phyloP scores from a whole-genome alignment of 2,888 invertebrate genomes.

The Itoplectis maculator region DNA sequence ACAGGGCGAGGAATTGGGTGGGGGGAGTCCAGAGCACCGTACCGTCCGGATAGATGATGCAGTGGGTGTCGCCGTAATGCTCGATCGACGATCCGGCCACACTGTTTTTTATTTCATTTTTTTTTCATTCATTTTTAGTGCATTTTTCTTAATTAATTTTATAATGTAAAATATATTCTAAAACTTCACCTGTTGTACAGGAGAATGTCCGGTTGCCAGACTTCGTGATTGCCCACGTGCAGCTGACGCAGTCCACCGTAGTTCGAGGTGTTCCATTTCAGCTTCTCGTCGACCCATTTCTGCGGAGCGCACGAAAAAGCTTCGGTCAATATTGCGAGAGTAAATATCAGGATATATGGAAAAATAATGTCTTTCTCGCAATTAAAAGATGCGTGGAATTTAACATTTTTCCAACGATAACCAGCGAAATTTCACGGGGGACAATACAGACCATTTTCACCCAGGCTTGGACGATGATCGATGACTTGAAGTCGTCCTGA shows the following conservation, averaged over 20 bases:
- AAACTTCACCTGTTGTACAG: slow-evolving; percentile 88
- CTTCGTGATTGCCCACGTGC: slow-evolving; percentile 89
- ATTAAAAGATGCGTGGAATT: too few relatives aligned
- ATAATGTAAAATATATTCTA: slow-evolving; percentile 42
- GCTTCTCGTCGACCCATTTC: slow-evolving; percentile 91
- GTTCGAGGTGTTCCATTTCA: slow-evolving; percentile 89
- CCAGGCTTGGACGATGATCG: slow-evolving; percentile 87
- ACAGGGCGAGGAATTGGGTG: slow-evolving; percentile 88
- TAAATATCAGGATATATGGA: too few relatives aligned
- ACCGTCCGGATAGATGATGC: slow-evolving; percentile 85
- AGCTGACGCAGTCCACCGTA: slow-evolving; percentile 88
- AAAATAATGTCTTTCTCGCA: too few relatives aligned
- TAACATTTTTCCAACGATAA: not conserved
- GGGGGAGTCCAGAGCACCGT: slow-evolving; percentile 89
- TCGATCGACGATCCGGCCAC: slow-evolving; percentile 87
- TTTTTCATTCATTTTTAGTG: too few relatives aligned
- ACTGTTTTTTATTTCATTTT: slow-evolving; percentile 80
- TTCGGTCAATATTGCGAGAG: too few relatives aligned
- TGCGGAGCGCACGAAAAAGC: slow-evolving; percentile 78
- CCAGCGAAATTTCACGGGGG: not conserved
- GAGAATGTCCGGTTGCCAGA: slow-evolving; percentile 92
- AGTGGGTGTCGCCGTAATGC: slow-evolving; percentile 87
- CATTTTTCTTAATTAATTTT: too few relatives aligned
- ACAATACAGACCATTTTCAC: slow-evolving; percentile 87
- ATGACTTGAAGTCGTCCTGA: slow-evolving; percentile 87